These are phyloP conservation scores for Siderastrea radians DNA, from an alignment of 92 coral and sea anemone species.

Conservation along the genomic window DNA sequence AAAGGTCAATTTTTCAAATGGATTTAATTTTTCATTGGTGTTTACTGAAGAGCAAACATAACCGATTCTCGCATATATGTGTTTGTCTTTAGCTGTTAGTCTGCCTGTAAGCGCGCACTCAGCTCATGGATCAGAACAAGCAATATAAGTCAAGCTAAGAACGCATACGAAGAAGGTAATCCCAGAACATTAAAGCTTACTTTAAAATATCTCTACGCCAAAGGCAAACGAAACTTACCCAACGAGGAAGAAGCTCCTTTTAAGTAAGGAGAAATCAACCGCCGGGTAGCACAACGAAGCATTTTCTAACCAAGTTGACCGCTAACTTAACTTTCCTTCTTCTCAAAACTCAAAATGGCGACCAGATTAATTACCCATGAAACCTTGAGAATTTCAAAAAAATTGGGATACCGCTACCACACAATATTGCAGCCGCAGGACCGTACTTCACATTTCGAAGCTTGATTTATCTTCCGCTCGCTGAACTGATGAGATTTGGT, in stretches of 20 bases:
- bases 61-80: too few relatives aligned
- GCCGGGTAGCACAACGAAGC: constrained; percentile 81
- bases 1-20: too few relatives aligned
- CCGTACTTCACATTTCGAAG: background rate
- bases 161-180: background rate
- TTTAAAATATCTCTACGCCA: background rate
- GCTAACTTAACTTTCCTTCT: background rate
- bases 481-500: background rate
- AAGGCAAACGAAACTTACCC: constrained; percentile 57
- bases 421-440: constrained; percentile 17
- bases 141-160: too few relatives aligned
- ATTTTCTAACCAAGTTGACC: constrained; percentile 37
- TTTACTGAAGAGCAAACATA: too few relatives aligned
- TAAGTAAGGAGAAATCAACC: constrained; percentile 76
- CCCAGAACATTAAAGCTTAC: background rate
- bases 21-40: too few relatives aligned
- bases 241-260: constrained; percentile 66
- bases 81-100: too few relatives aligned
- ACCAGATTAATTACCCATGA: constrained; percentile 60
- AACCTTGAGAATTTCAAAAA: constrained; percentile 33
- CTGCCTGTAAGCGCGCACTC: too few relatives aligned
- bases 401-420: constrained; percentile 38
- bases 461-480: background rate
- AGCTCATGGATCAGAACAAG: too few relatives aligned
- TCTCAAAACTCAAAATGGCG: constrained; percentile 86